Evolutionary conservation across 2,888 invertebrate species (phyloP).

Genomic region (Junonia oenone): DNA sequence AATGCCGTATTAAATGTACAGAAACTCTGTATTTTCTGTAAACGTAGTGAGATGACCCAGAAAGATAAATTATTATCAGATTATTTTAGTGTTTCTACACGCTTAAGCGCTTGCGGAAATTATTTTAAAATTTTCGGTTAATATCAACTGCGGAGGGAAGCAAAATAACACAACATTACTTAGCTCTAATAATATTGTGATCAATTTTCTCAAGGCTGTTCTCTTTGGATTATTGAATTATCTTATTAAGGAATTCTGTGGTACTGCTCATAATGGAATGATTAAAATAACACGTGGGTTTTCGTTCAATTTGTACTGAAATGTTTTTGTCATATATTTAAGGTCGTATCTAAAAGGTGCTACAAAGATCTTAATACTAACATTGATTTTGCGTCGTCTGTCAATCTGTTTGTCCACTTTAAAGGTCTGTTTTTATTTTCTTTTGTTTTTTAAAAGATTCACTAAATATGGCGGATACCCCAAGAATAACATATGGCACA

Average conservation of each 20-base stretch:
- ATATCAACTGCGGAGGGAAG: background rate
- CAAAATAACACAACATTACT: background rate
- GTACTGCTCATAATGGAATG: background rate
- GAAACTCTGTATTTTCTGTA: background rate
- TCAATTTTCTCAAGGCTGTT: background rate
- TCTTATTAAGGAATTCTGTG: background rate
- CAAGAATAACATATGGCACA: no score
- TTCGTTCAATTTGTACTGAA: no score
- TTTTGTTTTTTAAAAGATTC: no score
- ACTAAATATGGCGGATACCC: no score
- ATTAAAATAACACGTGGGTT: background rate
- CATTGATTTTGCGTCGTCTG: no score
- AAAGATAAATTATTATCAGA: background rate
- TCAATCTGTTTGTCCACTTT: no score
- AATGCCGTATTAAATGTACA: no score
- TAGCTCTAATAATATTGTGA: background rate
- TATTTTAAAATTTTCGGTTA: background rate
- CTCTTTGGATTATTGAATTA: background rate
- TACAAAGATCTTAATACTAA: no score
- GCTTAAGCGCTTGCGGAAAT: background rate
- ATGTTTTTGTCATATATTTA: no score
- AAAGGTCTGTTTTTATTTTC: no score
- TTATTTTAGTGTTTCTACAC: background rate
- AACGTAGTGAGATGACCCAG: background rate
- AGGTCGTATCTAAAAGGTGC: no score